Evolutionary conservation across 2,113 vertebrate genomes (phyloP).

Genomic region (Ammodramus savannarum): DNA sequence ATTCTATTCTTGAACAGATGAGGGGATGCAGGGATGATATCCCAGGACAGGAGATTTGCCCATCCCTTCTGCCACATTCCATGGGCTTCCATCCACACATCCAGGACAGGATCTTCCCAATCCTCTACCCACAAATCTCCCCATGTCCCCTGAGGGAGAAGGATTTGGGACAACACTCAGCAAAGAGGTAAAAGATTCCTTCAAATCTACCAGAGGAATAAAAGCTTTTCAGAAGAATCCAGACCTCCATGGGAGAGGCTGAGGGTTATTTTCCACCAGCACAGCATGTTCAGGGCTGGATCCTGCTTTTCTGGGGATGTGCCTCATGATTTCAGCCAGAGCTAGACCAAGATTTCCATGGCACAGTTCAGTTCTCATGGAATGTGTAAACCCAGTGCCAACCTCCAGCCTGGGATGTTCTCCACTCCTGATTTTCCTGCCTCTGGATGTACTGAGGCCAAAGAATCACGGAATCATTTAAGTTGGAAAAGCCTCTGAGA

Average conservation of each 20-base stretch:
- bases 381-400: accelerated
- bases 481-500: background rate
- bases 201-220: background rate
- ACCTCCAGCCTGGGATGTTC: background rate
- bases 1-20: accelerated
- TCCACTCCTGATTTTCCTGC: background rate
- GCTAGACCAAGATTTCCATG: background rate
- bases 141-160: background rate
- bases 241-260: accelerated
- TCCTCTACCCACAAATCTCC: no score
- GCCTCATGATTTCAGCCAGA: background rate
- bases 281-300: accelerated
- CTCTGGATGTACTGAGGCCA: background rate
- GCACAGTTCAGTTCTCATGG: background rate
- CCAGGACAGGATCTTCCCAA: background rate
- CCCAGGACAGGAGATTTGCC: background rate
- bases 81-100: no score
- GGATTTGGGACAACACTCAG: background rate
- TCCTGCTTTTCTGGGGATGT: background rate
- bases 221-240: background rate
- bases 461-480: background rate
- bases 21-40: background rate
- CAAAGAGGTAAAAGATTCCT: background rate
- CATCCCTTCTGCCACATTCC: background rate
- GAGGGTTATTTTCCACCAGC: background rate